Percentiles rank a stretch among this genome's conserved stretches.
Conservation (phyloP, 1,140 invertebrate species). For the Drosophila quadrilineata region DNA sequence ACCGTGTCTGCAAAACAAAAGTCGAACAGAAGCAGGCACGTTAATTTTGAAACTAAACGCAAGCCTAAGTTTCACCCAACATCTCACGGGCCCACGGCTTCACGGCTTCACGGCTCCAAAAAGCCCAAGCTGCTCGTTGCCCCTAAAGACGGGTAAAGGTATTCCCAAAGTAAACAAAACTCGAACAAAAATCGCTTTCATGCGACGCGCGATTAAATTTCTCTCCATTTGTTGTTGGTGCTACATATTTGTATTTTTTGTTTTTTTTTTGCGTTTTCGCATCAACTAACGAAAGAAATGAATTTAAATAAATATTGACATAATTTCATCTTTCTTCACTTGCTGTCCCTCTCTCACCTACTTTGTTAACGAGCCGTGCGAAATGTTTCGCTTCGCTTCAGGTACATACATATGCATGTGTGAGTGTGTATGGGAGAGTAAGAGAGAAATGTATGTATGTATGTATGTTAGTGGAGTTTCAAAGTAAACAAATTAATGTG, state of each 20-base stretch:
- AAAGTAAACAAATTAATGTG: constrained; percentile 37
- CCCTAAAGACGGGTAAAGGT: constrained; percentile 29
- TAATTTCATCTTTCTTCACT: constrained; percentile 70
- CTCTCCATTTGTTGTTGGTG: constrained; percentile 17
- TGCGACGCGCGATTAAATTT: constrained; percentile 65
- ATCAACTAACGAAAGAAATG: constrained; percentile 57
- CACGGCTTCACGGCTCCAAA: too few relatives aligned
- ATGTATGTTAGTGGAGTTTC: constrained; percentile 23
- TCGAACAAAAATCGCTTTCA: constrained; percentile 46
- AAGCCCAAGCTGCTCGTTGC: not conserved
- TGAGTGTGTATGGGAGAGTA: too few relatives aligned
- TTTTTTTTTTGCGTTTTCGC: constrained; percentile 33
- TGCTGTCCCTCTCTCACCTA: constrained; percentile 9
- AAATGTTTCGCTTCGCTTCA: not conserved
- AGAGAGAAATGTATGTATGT: too few relatives aligned
- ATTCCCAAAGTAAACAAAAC: constrained; percentile 51
- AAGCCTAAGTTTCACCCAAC: constrained; percentile 26
- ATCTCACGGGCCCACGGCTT: too few relatives aligned
- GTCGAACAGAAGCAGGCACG: too few relatives aligned
- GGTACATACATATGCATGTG: too few relatives aligned
- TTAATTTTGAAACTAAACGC: not conserved
- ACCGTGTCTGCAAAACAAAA: too few relatives aligned
- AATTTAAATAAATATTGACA: constrained; percentile 80
- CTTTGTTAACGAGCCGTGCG: constrained; percentile 7
- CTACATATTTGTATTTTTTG: constrained; percentile 8